Evolutionary conservation across 2,797 vertebrate genomes (phyloP), one percentile per base, ranked within the genome.

Genomic region (Betta splendens): DNA sequence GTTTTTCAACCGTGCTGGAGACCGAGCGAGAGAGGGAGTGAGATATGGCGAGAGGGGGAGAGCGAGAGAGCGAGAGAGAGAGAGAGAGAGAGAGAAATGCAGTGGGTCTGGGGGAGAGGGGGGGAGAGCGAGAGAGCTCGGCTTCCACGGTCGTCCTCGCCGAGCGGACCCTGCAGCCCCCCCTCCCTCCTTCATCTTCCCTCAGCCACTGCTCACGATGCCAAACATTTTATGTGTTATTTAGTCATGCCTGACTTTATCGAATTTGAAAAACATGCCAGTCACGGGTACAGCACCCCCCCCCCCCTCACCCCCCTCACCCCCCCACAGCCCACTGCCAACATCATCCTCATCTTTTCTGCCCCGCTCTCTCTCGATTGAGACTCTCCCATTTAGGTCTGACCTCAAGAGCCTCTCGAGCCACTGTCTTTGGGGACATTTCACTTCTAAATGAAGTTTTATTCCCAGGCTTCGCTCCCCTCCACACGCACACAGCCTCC

Each of bases 221-320:
- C 82, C 82, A 85, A 88, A 87, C 87, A 88, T 86, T 79, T 84
- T 87, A 83, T 86, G 72, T 89, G 84, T 91, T 89, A 90, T 91
- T 91, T 92, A 91, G 88, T 89, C 85, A 85, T 85, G 88, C 85
- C 87, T 85, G 87, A 89, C 86, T 88, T 89, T 90, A 87, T 89
- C 76, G 76, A 89, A 89, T 90, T 87, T 85, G 80, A 82, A 85
- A 86, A 84, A 87, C 86, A 87, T 84, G 81, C 84, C 75, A 83
- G 79, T 88, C 75, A 84, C 63, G 52, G 84, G 71, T 73, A 63
- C 68, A 28, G 38, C 11, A 4, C 69, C 63, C 54, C 37, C 58
- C 65, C 62, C 66, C 53, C 65, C 66, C 49, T 47, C 33, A 35
- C 71, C 49, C 32, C 20, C n/a, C 64, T 62, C 61, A 47, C 59